Evolutionary conservation across 2,113 vertebrate genomes (phyloP).

Genomic region (Bagarius yarrelli): DNA sequence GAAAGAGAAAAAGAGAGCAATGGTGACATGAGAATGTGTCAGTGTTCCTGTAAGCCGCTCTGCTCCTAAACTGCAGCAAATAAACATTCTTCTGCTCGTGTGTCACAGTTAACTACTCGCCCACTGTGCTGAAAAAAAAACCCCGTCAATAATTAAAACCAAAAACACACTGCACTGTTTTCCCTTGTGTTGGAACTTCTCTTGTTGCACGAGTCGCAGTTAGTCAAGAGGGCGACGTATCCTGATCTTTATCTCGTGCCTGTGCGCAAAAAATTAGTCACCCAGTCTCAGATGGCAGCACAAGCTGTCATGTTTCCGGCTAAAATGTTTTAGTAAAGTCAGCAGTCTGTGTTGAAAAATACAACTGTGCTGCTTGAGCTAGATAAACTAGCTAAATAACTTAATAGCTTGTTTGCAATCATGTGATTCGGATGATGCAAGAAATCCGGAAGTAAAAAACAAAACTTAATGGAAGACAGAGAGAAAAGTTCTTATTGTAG

Average conservation of each 20-base stretch:
- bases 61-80: slow-evolving; percentile 74
- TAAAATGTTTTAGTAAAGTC: background rate
- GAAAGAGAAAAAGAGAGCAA: slow-evolving; percentile 49
- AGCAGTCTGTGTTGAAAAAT: background rate
- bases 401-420: background rate
- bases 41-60: slow-evolving; percentile 71
- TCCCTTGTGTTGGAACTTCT: slow-evolving; percentile 54
- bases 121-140: slow-evolving; percentile 71
- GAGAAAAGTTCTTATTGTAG: too few relatives aligned
- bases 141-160: slow-evolving; percentile 72
- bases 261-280: background rate
- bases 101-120: slow-evolving; percentile 72
- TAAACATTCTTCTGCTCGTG: slow-evolving; percentile 75
- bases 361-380: background rate
- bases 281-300: background rate
- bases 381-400: background rate
- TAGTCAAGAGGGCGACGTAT: slow-evolving; percentile 49
- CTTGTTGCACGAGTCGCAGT: slow-evolving; percentile 46
- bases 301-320: background rate
- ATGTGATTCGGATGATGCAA: too few relatives aligned
- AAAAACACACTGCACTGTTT: slow-evolving; percentile 61
- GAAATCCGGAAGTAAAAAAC: too few relatives aligned
- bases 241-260: slow-evolving; percentile 7
- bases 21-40: slow-evolving; percentile 74
- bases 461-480: too few relatives aligned